Percentiles rank a stretch among this genome's conserved stretches.
These are phyloP conservation scores for Sesamia nonagrioides DNA, from an alignment of 1,140 invertebrate genomes.

Conservation along the genomic window DNA sequence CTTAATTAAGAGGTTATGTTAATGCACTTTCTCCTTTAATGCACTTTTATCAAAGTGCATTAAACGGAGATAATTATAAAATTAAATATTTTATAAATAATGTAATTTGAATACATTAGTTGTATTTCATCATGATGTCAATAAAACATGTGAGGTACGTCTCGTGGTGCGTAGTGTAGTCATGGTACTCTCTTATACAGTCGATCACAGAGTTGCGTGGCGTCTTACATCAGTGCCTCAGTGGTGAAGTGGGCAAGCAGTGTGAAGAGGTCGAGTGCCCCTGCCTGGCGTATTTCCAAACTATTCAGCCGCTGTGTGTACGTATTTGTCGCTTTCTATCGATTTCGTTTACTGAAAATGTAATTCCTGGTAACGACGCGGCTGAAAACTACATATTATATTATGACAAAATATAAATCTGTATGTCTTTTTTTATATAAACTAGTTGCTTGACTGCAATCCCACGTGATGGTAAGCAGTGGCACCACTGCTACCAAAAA, in stretches of 20 bases:
- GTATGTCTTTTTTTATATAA: too few relatives aligned
- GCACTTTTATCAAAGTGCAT: too few relatives aligned
- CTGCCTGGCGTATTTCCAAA: constrained; percentile 73
- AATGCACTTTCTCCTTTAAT: too few relatives aligned
- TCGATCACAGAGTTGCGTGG: constrained; percentile 8
- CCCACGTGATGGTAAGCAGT: too few relatives aligned
- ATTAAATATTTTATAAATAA: background rate
- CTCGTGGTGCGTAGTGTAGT: background rate
- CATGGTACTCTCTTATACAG: background rate
- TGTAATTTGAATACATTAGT: constrained; percentile 1
- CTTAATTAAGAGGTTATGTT: background rate
- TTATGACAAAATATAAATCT: too few relatives aligned
- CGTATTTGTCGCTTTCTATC: constrained; percentile 65
- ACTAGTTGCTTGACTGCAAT: too few relatives aligned
- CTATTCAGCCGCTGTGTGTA: constrained; percentile 60
- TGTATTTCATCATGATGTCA: constrained; percentile 10
- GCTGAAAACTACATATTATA: background rate
- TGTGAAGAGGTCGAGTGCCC: constrained; percentile 64
- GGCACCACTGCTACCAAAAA: too few relatives aligned
- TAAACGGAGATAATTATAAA: background rate
- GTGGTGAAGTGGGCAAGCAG: constrained; percentile 51
- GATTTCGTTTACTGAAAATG: constrained; percentile 75
- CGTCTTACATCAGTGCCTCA: constrained; percentile 34
- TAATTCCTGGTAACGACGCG: constrained; percentile 69
- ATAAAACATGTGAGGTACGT: constrained; percentile 6